Percentiles rank a stretch among this genome's conserved stretches.
These are phyloP conservation scores for Cotesia typhae DNA, from an alignment of 1,140 invertebrate genomes.

Conservation along the genomic window DNA sequence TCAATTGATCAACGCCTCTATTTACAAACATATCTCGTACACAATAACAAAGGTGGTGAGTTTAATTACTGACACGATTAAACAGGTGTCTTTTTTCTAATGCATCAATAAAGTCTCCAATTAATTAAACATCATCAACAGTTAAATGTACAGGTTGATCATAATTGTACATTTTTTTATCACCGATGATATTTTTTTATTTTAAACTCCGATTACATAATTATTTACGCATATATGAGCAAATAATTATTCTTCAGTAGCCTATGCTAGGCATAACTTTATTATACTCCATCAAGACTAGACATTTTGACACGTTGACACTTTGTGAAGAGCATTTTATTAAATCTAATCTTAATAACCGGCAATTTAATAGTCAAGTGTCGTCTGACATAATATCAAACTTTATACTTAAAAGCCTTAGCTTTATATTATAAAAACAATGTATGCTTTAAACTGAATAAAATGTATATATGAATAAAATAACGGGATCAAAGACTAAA, in stretches of 20 bases:
- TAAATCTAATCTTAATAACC: too few relatives aligned
- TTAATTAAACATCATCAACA: too few relatives aligned
- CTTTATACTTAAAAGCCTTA: too few relatives aligned
- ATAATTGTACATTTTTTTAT: not conserved
- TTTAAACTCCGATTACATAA: slow-evolving; percentile 14
- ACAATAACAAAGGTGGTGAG: not conserved
- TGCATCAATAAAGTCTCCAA: not conserved
- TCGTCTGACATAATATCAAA: too few relatives aligned
- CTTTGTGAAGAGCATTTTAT: not conserved
- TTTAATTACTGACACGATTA: slow-evolving; percentile 22
- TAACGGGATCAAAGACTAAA: too few relatives aligned
- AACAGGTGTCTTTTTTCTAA: slow-evolving; percentile 24
- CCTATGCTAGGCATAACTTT: slow-evolving; percentile 4
- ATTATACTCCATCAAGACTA: slow-evolving; percentile 11
- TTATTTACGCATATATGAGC: not conserved
- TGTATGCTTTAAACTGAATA: too few relatives aligned
- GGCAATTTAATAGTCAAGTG: too few relatives aligned
- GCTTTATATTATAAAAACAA: too few relatives aligned
- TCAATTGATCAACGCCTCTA: slow-evolving; percentile 29
- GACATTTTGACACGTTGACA: slow-evolving; percentile 29
- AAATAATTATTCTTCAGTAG: too few relatives aligned
- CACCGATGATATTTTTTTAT: too few relatives aligned
- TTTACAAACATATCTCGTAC: slow-evolving; percentile 10
- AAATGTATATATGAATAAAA: too few relatives aligned
- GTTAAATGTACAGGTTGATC: too few relatives aligned